These are phyloP conservation scores for Galerucella calmariensis DNA, from an alignment of 2,888 invertebrate species.

Conservation along the genomic window DNA sequence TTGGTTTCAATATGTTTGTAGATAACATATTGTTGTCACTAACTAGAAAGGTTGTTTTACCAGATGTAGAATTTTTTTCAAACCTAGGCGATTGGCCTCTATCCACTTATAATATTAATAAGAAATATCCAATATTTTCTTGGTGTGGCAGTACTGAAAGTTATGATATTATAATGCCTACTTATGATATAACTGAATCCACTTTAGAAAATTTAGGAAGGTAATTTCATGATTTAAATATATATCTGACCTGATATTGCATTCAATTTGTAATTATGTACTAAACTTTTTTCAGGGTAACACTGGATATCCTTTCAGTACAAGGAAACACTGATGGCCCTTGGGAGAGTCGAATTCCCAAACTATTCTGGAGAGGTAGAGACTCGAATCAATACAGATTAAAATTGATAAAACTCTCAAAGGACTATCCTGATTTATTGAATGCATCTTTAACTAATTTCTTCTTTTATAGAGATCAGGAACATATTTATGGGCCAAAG, in stretches of 20 bases:
- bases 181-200: slow-evolving; percentile 94
- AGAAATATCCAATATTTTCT: slow-evolving; percentile 86
- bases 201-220: slow-evolving; percentile 93
- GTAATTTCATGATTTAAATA: slow-evolving; percentile 63
- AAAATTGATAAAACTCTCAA: slow-evolving; percentile 82
- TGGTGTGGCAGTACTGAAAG: slow-evolving; percentile 94
- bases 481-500: slow-evolving; percentile 87
- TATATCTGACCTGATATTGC: too few relatives aligned
- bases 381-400: slow-evolving; percentile 90
- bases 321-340: slow-evolving; percentile 78
- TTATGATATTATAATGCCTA: slow-evolving; percentile 91
- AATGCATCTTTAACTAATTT: slow-evolving; percentile 95
- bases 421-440: slow-evolving; percentile 79
- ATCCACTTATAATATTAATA: slow-evolving; percentile 64
- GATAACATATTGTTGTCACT: slow-evolving; percentile 88
- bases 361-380: slow-evolving; percentile 92
- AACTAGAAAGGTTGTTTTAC: slow-evolving; percentile 80
- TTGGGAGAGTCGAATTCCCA: slow-evolving; percentile 81
- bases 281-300: slow-evolving; percentile 70
- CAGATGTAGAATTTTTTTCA: slow-evolving; percentile 89
- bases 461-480: slow-evolving; percentile 92
- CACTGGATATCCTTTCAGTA: slow-evolving; percentile 89
- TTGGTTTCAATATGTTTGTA: slow-evolving; percentile 96
- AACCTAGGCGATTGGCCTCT: slow-evolving; percentile 98
- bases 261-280: background rate